Conservation (phyloP, 2,113 vertebrate genomes). For the Penelope pileata region DNA sequence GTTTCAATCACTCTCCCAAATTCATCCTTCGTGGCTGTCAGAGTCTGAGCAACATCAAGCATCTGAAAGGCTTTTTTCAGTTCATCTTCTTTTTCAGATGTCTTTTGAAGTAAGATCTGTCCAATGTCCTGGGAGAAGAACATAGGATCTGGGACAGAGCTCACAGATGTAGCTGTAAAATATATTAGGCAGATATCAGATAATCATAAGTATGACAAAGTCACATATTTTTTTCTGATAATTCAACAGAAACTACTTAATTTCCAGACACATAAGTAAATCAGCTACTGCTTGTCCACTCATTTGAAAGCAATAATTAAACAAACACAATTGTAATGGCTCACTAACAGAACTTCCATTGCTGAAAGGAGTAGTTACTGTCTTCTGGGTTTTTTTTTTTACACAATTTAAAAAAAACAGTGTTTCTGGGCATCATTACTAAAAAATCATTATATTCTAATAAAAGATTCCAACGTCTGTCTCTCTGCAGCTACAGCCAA, state of each 20-base stretch:
- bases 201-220: background rate
- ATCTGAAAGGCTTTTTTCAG: conserved; percentile 63
- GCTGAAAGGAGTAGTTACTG: background rate
- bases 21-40: conserved; percentile 59
- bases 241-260: background rate
- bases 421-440: background rate
- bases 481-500: background rate
- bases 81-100: conserved; percentile 48
- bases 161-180: conserved; percentile 35
- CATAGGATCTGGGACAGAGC: conserved; percentile 33
- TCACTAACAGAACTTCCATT: background rate
- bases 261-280: background rate
- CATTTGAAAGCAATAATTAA: background rate
- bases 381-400: background rate
- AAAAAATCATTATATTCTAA: background rate
- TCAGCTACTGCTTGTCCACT: background rate
- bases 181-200: background rate
- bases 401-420: background rate
- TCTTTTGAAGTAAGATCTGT: conserved; percentile 63
- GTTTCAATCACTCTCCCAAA: conserved; percentile 37
- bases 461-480: background rate
- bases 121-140: conserved; percentile 51
- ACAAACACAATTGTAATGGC: background rate
- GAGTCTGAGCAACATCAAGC: conserved; percentile 29
- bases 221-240: background rate